A percentile compares a stretch with the other conserved stretches of the same genome.
Evolutionary conservation across 1,140 invertebrate species (phyloP).

Genomic region (Arion vulgaris): DNA sequence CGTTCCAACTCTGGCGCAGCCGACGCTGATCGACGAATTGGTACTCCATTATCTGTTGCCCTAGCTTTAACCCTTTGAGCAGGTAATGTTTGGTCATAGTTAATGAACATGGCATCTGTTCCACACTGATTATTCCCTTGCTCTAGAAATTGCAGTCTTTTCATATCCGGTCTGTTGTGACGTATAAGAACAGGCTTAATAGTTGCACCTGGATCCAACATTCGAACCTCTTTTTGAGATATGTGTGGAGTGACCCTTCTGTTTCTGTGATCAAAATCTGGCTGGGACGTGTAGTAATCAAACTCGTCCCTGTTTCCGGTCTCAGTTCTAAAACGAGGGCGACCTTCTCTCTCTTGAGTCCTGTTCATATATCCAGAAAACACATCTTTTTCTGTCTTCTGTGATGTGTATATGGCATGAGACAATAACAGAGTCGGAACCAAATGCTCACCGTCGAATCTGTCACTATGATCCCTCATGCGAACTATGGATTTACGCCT

Average conservation of each 20-base stretch:
- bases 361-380: background rate
- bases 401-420: background rate
- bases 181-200: conserved; percentile 3
- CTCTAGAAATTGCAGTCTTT: background rate
- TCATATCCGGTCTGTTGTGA: background rate
- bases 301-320: too few relatives aligned
- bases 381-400: background rate
- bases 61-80: conserved; percentile 41
- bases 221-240: background rate
- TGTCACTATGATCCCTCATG: background rate
- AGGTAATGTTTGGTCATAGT: conserved; percentile 55
- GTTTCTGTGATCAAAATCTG: background rate
- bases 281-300: background rate
- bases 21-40: background rate
- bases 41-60: background rate
- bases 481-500: background rate
- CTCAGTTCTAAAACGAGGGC: background rate
- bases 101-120: conserved; percentile 51
- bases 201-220: background rate
- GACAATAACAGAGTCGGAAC: background rate
- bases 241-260: background rate
- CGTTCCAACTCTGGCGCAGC: conserved; percentile 18
- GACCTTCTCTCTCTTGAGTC: background rate
- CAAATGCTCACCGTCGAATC: background rate
- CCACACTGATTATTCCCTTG: conserved; percentile 12